Base-by-base conservation (phyloP, 92 coral and sea anemone genomes). In the Zoanthus gigantus region DNA sequence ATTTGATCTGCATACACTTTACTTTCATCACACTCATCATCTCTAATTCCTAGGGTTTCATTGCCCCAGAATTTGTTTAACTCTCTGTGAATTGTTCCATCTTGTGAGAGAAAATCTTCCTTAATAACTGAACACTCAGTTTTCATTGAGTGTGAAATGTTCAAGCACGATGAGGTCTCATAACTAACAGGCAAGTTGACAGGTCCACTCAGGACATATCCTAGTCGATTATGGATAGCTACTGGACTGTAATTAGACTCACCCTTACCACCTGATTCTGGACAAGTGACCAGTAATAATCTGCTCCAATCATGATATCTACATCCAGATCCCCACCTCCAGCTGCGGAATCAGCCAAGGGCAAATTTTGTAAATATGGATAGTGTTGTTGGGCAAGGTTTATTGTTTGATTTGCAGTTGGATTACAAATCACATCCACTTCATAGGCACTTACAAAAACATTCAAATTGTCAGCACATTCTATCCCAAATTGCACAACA, bases 261-360 rank as follows among this genome's bases (percentile, higher is more conserved):
- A 54, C 86, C 85, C 90, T 77, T 87, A 77, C 85, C 18, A 69
- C 85, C 14, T 34, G 74, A 78, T 69, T 87, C 44, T 77, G 84
- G 76, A 87, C 57, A 50, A 86, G 76, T 45, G 60, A 74, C 89
- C 89, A 86, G 54, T 86, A 86, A 14, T 37, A 86, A 76, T 76
- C 89, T 54, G 89, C 89, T 14, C 89, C 89, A 17, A 76, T 86
- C 83, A 76, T 74, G 30, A 86, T 28, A 45, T 76, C 84, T 45
- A 77, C 78, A 12, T 78, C 86, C n/a, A 69, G 74, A 13, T 16
- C 65, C 83, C 68, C 65, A 17, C 73, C 71, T 57, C 9, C 79
- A 16, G 71, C 18, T 2, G 34, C 67, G 12, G 52, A 81, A 77
- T 78, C 90, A 77, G 85, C 90, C 66, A 87, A 30, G 13, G 73